Evolutionary conservation across 2,888 invertebrate species (phyloP), one percentile per base, ranked within the genome.

Genomic region (Leptothorax acervorum): DNA sequence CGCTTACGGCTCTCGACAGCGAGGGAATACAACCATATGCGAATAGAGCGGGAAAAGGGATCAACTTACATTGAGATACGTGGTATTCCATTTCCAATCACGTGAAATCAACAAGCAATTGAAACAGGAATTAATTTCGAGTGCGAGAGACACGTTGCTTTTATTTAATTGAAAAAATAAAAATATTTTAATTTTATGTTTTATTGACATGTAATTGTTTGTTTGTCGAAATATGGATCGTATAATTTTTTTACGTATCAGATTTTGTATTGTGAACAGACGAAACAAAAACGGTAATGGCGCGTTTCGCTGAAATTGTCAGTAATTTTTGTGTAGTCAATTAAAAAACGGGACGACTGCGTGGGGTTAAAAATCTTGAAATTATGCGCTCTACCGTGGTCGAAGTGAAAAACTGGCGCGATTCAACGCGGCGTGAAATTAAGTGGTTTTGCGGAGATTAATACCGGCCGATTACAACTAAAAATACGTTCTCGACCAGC

Each of bases 401-500:
- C 48, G 73, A 81, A 81, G 79, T 81, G 79, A 81, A 81, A 81
- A 81, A 73, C 73, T 60, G 79, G 73, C 51, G 79, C 48, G 79
- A 81, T 81, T 81, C 79, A 81, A 81, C 79, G 79, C 79, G 57
- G 79, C 79, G 79, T 81, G 79, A 81, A 81, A 81, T 81, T 81
- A 81, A 81, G 79, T 73, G 73, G 79, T 81, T 73, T 81, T 73
- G 79, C 79, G 79, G 51, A 81, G 79, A 81, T 81, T 81, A 81
- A 81, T 81, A 73, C 79, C 60, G 60, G 60, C 79, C 73, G 79
- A 81, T 81, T 81, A 81, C 79, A 62, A 60, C 28, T 81, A 73
- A 81, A 79, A 81, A 73, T 81, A 81, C 79, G 79, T 51, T 81
- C 60, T 23, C 79, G 73, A 81, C 51, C 73, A 28, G 23, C 79